phyloP scores from a whole-genome alignment of 2,113 vertebrate species.

The Triplophysa tibetana region DNA sequence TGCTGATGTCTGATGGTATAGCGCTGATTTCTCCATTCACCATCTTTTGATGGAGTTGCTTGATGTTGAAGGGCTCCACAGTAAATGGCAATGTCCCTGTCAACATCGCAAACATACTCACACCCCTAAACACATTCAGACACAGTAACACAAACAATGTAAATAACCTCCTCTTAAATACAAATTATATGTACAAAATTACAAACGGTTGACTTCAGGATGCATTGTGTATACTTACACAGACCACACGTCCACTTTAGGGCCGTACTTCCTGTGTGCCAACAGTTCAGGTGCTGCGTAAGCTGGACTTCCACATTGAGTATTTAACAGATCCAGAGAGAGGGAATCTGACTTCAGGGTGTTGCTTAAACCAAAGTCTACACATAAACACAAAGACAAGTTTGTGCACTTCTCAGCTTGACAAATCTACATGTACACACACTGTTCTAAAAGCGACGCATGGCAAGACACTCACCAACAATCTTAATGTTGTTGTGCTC shows the following conservation, averaged over 20 bases:
- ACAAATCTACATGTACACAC: constrained; percentile 7
- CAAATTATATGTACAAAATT: not conserved
- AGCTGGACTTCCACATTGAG: constrained; percentile 82
- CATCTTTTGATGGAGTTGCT: constrained; percentile 84
- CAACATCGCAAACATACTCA: constrained; percentile 83
- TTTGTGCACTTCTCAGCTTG: not conserved
- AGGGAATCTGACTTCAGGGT: constrained; percentile 75
- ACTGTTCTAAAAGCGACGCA: not conserved
- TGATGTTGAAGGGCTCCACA: constrained; percentile 83
- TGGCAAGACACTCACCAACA: constrained; percentile 69
- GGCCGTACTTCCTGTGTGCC: constrained; percentile 82
- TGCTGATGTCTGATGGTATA: constrained; percentile 78
- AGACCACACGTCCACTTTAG: constrained; percentile 87
- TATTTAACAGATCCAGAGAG: constrained; percentile 80
- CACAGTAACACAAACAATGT: constrained; percentile 20
- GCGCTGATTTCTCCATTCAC: constrained; percentile 77
- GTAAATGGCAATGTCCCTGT: constrained; percentile 79
- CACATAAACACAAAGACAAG: constrained; percentile 23
- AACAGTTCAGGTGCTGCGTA: constrained; percentile 83
- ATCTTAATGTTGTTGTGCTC: constrained; percentile 88
- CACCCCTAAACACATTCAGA: constrained; percentile 69
- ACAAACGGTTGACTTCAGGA: not conserved
- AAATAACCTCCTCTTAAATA: constrained; percentile 26
- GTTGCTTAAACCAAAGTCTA: constrained; percentile 88
- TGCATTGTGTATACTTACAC: constrained; percentile 70